Evolutionary conservation across 2,797 vertebrate species (phyloP).

Genomic region (Xerus rutilus): DNA sequence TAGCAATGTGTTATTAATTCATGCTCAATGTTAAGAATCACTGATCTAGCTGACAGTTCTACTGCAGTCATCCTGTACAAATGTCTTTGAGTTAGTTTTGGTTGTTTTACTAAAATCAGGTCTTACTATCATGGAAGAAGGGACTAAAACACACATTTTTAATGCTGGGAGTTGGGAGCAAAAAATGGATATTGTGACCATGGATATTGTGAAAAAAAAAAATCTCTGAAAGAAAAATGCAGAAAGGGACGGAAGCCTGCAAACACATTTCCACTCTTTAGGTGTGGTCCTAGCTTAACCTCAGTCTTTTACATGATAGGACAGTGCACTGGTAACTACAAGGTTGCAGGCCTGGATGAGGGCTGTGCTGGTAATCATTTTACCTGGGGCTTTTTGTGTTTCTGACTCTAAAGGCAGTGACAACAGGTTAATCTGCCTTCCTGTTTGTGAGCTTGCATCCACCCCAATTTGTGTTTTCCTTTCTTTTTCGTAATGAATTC

Average conservation of each 20-base stretch:
- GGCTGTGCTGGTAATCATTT: neutral
- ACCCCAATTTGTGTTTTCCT: neutral
- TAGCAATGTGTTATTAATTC: neutral
- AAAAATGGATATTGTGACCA: neutral
- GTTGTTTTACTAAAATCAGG: neutral
- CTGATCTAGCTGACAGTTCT: neutral
- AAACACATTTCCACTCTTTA: neutral
- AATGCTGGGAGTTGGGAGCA: neutral
- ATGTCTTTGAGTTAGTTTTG: neutral
- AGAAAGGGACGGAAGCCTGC: neutral
- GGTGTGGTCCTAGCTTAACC: neutral
- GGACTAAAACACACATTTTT: neutral
- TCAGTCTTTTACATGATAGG: neutral
- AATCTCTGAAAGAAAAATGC: neutral
- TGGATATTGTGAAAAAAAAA: neutral
- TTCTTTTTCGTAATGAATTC: conserved; percentile 69
- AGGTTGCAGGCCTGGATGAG: neutral
- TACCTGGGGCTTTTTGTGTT: neutral
- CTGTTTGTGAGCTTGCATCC: neutral
- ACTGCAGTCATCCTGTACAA: too few species aligned
- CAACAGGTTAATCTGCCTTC: neutral
- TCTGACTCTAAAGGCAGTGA: neutral
- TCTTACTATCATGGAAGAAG: neutral
- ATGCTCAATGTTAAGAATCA: neutral
- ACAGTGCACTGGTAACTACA: neutral